Evolutionary conservation across 2,797 vertebrate species (phyloP).

Genomic region (Enteromius trimaculatus): DNA sequence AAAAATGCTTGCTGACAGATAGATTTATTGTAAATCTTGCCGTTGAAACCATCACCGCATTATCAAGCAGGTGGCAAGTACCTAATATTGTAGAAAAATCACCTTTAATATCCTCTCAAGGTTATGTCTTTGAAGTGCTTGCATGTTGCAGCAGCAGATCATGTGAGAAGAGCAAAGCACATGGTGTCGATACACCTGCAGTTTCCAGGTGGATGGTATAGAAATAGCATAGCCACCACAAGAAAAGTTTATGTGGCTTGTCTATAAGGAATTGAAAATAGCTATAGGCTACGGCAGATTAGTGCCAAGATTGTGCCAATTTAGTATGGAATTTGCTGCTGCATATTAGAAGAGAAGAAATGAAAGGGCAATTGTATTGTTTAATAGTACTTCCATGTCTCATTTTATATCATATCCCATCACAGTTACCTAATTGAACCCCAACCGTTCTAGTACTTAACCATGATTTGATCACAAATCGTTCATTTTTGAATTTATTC

Average conservation of each 20-base stretch:
- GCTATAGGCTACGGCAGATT: conserved; percentile 13
- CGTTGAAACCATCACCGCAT: conserved; percentile 16
- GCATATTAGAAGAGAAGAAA: conserved; percentile 3
- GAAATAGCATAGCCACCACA: conserved; percentile 13
- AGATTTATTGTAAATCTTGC: not conserved
- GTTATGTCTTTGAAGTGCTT: conserved; percentile 31
- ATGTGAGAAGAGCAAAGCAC: conserved; percentile 10
- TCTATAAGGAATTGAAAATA: conserved; percentile 18
- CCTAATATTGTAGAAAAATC: conserved; percentile 23
- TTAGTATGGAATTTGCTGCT: not conserved
- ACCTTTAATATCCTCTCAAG: conserved; percentile 35
- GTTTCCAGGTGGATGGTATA: not conserved
- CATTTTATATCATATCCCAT: not conserved
- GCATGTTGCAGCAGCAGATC: conserved; percentile 16
- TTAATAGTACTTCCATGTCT: conserved; percentile 20
- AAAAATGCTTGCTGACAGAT: not conserved
- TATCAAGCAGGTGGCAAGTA: conserved; percentile 6
- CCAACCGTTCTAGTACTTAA: conserved; percentile 5
- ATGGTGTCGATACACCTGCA: conserved; percentile 2
- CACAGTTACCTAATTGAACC: conserved; percentile 12
- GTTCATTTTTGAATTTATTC: not conserved
- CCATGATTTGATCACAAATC: conserved; percentile 3
- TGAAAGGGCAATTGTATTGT: conserved; percentile 11
- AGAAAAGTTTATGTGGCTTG: not conserved
- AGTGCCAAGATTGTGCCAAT: not conserved